Conservation (phyloP, 2,113 vertebrate species). For the Pygoscelis antarcticus region DNA sequence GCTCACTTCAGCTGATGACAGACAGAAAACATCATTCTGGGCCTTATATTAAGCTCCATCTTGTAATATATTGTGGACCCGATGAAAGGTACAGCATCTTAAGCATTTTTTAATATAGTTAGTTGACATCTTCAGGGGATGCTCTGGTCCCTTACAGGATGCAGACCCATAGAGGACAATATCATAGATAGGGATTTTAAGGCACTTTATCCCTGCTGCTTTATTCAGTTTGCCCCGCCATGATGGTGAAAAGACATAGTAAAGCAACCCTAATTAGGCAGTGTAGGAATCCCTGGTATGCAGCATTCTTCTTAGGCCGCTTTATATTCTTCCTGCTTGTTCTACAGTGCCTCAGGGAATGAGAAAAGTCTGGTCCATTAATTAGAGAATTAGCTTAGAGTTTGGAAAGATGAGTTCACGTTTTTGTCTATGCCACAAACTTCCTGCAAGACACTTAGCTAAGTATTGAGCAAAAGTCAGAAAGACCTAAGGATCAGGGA, state of each 20-base stretch:
- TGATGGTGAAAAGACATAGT: background rate
- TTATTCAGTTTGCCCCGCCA: background rate
- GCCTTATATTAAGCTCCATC: background rate
- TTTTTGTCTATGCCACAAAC: background rate
- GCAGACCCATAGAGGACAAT: background rate
- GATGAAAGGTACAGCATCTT: background rate
- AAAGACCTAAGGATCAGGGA: background rate
- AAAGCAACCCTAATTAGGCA: conserved; percentile 7
- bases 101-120: background rate
- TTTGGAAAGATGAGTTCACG: background rate
- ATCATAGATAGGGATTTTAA: background rate
- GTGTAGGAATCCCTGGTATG: background rate
- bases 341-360: background rate
- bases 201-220: background rate
- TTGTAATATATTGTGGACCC: background rate
- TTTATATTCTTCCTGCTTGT: conserved; percentile 3
- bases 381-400: conserved; percentile 17
- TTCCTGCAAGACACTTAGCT: background rate
- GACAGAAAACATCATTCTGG: background rate
- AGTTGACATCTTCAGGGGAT: background rate
- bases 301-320: background rate
- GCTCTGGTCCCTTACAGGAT: background rate
- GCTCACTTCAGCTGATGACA: background rate
- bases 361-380: background rate
- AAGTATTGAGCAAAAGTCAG: background rate